Base-by-base conservation (phyloP, 2,797 vertebrate genomes). In the Geotrypetes seraphini region DNA sequence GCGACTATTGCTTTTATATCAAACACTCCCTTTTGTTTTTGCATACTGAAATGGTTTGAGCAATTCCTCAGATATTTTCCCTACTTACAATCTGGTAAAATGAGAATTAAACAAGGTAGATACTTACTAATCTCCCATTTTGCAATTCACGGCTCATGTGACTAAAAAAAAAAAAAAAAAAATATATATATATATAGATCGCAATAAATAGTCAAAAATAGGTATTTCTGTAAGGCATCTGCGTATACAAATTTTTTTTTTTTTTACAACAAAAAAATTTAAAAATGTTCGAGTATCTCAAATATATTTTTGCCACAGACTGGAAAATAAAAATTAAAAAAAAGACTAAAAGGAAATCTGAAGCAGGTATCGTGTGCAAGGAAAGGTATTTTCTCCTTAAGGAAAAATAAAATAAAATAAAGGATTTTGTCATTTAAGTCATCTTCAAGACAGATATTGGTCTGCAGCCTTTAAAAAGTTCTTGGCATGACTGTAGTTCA, bases 21-120 rank as follows among this genome's bases (percentile, higher is more conserved):
- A 56, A 63, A 47, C n/a, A 66, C 58, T 68, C 63, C n/a, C n/a
- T n/a, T n/a, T 60, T 9, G 31, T 66, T 64, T 61, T 79, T 76
- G 81, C 74, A 78, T 80, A 78, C 68, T 76, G 62, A 78, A 73
- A 70, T 72, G 78, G 81, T 73, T n/a, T 67, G 63, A 66, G 66
- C 65, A 68, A 50, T 61, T 62, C 61, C 34, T 62, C 53, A 41
- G 47, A 44, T 58, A 60, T 43, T 39, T 62, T 36, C 36, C 58
- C 58, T 62, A 74, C 46, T n/a, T n/a, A 63, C 64, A 66, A 60
- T 57, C 66, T 67, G 73, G 60, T 58, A 66, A 50, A 62, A 52
- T 25, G 61, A 60, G 53, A 63, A 55, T 59, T 55, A 63, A 50
- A 60, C 39, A 54, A 70, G 57, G 55, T 47, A 67, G 50, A 50